Evolutionary conservation across 2,797 vertebrate genomes (phyloP).

Genomic region (Netta rufina): DNA sequence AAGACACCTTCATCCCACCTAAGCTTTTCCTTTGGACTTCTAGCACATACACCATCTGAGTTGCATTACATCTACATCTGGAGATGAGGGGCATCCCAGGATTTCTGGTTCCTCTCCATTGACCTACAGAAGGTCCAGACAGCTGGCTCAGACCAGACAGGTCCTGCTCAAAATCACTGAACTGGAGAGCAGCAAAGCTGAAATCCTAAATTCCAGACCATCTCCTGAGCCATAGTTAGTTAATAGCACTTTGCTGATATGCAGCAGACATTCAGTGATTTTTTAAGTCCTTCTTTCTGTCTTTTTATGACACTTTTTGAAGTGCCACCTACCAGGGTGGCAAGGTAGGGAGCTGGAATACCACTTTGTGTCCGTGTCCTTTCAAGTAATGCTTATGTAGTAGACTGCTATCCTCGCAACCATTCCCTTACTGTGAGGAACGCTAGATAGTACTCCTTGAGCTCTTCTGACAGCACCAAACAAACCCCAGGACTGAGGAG

Average conservation of each 20-base stretch:
- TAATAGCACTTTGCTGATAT: background rate
- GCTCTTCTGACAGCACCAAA: background rate
- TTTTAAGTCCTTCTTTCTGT: background rate
- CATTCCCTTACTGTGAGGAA: background rate
- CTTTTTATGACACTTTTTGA: background rate
- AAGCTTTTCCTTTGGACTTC: background rate
- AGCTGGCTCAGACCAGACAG: background rate
- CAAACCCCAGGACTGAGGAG: rapidly evolving
- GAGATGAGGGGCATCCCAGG: background rate
- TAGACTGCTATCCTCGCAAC: background rate
- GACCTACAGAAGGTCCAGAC: background rate
- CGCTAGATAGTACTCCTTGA: background rate
- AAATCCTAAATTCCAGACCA: background rate
- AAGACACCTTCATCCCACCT: background rate
- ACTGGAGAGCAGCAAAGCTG: background rate
- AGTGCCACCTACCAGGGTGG: background rate
- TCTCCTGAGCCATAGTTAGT: background rate
- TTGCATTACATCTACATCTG: background rate
- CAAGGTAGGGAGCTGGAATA: background rate
- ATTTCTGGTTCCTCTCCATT: background rate
- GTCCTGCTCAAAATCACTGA: background rate
- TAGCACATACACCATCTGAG: background rate
- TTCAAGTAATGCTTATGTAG: background rate
- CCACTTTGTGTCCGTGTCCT: background rate
- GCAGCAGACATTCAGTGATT: background rate